A percentile compares a stretch with the other conserved stretches of the same genome.
Evolutionary conservation across 2,113 vertebrate species (phyloP).

Genomic region (Aepyceros melampus): DNA sequence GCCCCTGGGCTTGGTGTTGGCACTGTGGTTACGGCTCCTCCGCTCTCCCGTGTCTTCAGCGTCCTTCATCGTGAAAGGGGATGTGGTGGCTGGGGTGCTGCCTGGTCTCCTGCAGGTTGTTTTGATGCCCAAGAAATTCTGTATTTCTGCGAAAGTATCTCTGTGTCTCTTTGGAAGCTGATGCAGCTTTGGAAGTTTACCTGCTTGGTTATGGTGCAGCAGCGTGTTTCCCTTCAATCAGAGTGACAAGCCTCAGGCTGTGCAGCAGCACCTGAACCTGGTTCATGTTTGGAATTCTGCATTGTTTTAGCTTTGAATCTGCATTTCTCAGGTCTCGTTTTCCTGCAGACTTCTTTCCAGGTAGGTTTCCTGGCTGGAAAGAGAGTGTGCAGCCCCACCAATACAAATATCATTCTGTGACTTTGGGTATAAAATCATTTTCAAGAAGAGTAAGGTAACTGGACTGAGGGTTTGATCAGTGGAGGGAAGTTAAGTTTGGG

Average conservation of each 20-base stretch:
- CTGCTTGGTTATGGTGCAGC: too few relatives aligned
- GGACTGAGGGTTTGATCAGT: background rate
- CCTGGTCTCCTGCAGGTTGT: background rate
- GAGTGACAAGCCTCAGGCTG: background rate
- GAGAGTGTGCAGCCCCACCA: background rate
- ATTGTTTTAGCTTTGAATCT: background rate
- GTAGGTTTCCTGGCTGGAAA: background rate
- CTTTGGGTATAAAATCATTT: background rate
- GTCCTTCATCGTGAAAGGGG: accelerated
- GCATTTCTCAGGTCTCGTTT: background rate
- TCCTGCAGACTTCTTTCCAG: background rate
- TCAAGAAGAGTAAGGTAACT: background rate
- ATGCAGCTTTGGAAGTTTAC: background rate
- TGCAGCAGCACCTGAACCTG: background rate
- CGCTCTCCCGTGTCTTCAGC: too few relatives aligned
- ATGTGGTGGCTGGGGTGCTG: background rate
- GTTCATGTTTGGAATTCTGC: background rate
- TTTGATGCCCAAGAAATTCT: too few relatives aligned
- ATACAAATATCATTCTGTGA: background rate
- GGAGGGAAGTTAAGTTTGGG: background rate
- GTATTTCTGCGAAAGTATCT: background rate
- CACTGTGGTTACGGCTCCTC: background rate
- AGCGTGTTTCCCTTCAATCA: background rate
- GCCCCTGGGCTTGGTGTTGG: background rate
- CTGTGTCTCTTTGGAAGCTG: background rate